phyloP scores from a whole-genome alignment of 2,888 invertebrate species.

The Ceramica pisi region DNA sequence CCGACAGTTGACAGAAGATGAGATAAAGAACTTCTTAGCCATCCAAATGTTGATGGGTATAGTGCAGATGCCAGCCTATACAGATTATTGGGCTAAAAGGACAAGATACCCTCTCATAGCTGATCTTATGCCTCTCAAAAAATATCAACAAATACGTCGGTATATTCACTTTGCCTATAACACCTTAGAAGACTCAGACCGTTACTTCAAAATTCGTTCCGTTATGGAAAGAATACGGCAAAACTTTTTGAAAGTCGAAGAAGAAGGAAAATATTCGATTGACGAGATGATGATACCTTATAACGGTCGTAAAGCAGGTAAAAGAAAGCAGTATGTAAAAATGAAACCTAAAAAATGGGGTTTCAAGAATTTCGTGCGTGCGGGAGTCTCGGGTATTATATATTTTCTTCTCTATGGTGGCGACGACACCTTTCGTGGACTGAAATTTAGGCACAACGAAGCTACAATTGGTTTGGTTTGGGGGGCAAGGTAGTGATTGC shows the following conservation, averaged over 20 bases:
- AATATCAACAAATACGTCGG: constrained; percentile 40
- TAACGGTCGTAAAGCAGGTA: no score
- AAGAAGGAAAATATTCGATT: constrained; percentile 53
- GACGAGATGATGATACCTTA: constrained; percentile 70
- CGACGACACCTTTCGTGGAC: no score
- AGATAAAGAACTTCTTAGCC: constrained; percentile 9
- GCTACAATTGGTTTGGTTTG: no score
- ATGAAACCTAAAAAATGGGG: no score
- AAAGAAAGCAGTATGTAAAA: no score
- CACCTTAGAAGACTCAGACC: no score
- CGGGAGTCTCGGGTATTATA: no score
- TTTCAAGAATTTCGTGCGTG: no score
- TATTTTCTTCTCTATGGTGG: no score
- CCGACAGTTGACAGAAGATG: constrained; percentile 9
- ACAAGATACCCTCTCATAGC: constrained; percentile 43
- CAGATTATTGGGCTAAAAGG: constrained; percentile 44
- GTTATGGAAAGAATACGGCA: constrained; percentile 45
- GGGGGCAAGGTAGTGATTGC: no score
- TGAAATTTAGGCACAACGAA: no score
- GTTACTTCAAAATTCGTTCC: constrained; percentile 16
- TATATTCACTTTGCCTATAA: constrained; percentile 1
- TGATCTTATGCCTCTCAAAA: constrained; percentile 43
- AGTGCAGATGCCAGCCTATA: constrained; percentile 28
- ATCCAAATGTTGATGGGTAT: constrained; percentile 4
- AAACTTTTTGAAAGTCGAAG: constrained; percentile 54